phyloP scores from a whole-genome alignment of 2,797 vertebrate genomes.

The Rhincodon typus region DNA sequence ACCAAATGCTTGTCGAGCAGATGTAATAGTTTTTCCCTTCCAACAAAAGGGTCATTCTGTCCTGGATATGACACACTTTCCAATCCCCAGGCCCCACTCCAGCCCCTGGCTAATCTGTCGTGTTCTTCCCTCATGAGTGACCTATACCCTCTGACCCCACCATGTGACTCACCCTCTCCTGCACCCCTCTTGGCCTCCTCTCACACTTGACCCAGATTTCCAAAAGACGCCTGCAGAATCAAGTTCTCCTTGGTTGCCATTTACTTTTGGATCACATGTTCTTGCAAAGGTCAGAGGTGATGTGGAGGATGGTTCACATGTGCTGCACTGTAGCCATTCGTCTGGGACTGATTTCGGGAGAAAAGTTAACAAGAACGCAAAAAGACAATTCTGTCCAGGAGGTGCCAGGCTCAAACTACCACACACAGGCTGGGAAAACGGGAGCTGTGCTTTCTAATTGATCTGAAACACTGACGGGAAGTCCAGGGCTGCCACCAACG shows the following conservation, averaged over 20 bases:
- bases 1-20: neutral
- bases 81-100: neutral
- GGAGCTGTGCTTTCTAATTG: neutral
- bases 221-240: neutral
- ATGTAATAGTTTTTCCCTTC: neutral
- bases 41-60: neutral
- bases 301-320: neutral
- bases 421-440: neutral
- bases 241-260: neutral
- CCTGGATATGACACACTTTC: neutral
- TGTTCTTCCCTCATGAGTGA: neutral
- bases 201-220: neutral
- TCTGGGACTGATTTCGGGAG: neutral
- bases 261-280: neutral
- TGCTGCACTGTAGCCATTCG: neutral
- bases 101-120: neutral
- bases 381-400: neutral
- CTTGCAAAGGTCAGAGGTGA: neutral
- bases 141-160: neutral
- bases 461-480: neutral
- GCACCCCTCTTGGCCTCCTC: neutral
- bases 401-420: neutral
- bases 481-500: neutral
- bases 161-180: too few relatives aligned
- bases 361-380: neutral